Evolutionary conservation across 2,797 vertebrate genomes (phyloP).

Genomic region (Tapera naevia): DNA sequence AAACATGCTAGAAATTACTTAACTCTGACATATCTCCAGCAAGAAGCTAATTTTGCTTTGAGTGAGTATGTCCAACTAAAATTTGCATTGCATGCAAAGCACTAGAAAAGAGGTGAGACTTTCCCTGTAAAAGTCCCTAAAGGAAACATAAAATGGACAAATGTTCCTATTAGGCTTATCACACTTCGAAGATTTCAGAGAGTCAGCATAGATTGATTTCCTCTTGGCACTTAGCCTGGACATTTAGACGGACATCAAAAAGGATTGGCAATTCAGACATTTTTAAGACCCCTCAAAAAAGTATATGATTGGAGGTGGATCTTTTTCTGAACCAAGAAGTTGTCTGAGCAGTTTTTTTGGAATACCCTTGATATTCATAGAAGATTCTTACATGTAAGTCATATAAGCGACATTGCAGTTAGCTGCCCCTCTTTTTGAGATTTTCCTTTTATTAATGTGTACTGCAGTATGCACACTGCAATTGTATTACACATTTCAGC

Average conservation of each 20-base stretch:
- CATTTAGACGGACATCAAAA: conserved; percentile 19
- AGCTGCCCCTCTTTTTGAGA: not conserved
- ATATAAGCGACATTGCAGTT: not conserved
- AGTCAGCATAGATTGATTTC: conserved; percentile 28
- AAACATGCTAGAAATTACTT: not conserved
- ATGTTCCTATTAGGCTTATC: conserved; percentile 41
- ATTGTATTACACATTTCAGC: not conserved
- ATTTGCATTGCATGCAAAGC: conserved; percentile 10
- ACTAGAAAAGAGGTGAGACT: not conserved
- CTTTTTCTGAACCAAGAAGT: not conserved
- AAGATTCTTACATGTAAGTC: not conserved
- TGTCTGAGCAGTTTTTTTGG: not conserved
- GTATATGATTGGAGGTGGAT: not conserved
- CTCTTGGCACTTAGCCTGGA: conserved; percentile 1
- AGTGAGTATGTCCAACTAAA: not conserved
- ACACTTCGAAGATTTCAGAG: conserved; percentile 24
- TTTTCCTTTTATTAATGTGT: not conserved
- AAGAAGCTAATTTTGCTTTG: not conserved
- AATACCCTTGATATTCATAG: not conserved
- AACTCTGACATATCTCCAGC: not conserved
- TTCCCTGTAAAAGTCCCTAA: conserved; percentile 15
- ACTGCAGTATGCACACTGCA: not conserved
- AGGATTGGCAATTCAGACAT: not conserved
- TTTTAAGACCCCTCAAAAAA: not conserved
- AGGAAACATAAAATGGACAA: conserved; percentile 48